A percentile compares a stretch with the other conserved stretches of the same genome.
Conservation (phyloP, 2,888 invertebrate species). For the Habroteleia sp. region DNA sequence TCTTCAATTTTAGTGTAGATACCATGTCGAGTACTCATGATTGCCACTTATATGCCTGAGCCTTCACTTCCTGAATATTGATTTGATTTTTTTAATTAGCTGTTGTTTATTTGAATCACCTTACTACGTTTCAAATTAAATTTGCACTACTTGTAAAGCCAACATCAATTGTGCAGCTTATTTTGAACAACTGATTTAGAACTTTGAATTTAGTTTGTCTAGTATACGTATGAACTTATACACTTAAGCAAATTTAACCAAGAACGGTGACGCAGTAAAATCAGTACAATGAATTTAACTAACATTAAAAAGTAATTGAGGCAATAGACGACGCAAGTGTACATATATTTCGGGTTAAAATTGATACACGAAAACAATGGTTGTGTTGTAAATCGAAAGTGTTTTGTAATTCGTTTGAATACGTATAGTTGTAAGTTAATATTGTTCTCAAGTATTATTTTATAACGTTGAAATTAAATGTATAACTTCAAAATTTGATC, state of each 20-base stretch:
- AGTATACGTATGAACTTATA: slow-evolving; percentile 19
- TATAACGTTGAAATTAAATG: too few relatives aligned
- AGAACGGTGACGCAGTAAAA: slow-evolving; percentile 24
- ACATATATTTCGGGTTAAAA: background rate
- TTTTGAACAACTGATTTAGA: slow-evolving; percentile 12
- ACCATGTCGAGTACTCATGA: too few relatives aligned
- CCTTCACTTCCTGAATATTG: background rate
- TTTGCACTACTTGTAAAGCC: slow-evolving; percentile 1
- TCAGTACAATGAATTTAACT: slow-evolving; percentile 27
- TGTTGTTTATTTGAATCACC: background rate
- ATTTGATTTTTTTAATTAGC: background rate
- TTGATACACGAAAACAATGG: too few relatives aligned
- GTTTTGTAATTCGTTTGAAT: too few relatives aligned
- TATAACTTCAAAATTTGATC: too few relatives aligned
- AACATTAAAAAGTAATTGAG: slow-evolving; percentile 30
- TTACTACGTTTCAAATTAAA: background rate
- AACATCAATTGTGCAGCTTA: slow-evolving; percentile 16
- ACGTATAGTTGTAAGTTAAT: too few relatives aligned
- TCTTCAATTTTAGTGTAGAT: too few relatives aligned
- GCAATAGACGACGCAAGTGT: slow-evolving; percentile 4
- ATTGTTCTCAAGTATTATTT: too few relatives aligned
- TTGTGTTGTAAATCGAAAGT: too few relatives aligned
- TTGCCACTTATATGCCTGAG: too few relatives aligned
- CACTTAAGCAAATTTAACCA: slow-evolving; percentile 27
- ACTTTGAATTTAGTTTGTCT: slow-evolving; percentile 19